phyloP scores from a whole-genome alignment of 1,140 invertebrate genomes.

The Meloidogyne exigua region DNA sequence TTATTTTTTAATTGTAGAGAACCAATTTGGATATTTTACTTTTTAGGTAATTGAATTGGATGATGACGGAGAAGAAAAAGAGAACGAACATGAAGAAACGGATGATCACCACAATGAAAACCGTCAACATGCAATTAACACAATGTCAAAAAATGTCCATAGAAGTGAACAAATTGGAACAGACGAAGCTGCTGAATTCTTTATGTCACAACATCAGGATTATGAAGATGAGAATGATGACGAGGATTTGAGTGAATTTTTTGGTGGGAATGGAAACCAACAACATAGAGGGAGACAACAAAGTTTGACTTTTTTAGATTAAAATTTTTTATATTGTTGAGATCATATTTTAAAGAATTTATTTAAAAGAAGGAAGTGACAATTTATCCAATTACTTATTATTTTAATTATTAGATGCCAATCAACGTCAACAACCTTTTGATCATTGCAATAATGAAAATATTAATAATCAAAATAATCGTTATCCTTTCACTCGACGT shows the following conservation, averaged over 20 bases:
- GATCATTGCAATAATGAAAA: neutral
- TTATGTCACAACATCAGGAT: neutral
- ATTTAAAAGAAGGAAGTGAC: no score
- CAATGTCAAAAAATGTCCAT: slow-evolving; percentile 17
- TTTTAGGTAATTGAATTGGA: slow-evolving; percentile 22
- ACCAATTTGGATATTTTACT: neutral
- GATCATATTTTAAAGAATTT: no score
- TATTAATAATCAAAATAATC: neutral
- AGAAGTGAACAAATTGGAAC: slow-evolving; percentile 22
- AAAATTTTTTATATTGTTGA: no score
- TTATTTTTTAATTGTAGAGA: neutral
- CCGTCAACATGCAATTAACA: neutral
- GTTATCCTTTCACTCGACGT: slow-evolving; percentile 10
- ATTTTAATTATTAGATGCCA: neutral
- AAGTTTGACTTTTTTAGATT: neutral
- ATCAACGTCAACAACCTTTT: neutral
- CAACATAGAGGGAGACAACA: neutral
- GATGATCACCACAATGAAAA: neutral
- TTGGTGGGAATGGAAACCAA: slow-evolving; percentile 1
- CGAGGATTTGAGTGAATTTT: neutral
- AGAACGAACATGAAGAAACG: neutral
- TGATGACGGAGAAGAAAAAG: slow-evolving; percentile 14
- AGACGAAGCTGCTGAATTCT: slow-evolving; percentile 25
- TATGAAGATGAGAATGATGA: slow-evolving; percentile 7
- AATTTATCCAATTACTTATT: no score